Evolutionary conservation across 2,113 vertebrate species (phyloP), one percentile per base, ranked within the genome.

Genomic region (Fulica atra): DNA sequence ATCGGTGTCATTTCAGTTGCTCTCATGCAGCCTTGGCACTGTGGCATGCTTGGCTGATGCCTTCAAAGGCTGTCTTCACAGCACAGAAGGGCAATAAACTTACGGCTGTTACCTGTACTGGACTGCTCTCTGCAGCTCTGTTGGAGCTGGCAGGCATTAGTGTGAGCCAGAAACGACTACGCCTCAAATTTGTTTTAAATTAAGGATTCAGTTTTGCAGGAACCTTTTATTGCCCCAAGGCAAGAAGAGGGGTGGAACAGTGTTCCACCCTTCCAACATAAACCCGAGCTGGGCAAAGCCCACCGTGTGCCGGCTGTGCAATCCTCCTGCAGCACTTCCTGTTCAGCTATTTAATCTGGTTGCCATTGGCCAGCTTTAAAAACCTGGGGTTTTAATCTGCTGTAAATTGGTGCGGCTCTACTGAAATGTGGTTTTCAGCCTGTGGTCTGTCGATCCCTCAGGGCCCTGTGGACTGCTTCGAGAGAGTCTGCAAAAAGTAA

Each of bases 131-230:
- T 74, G 46, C 36, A 77, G 29, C 33, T 63, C 63, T 38, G 42
- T 31, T 95, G 71, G 86, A 93, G 42, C 46, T 70, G 36, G 57
- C 13, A 90, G 54, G 64, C 29, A 26, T 46, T 56, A 68, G 16
- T 2, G 12, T 60, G 51, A 84, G 90, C 81, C 85, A 96, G 90
- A 74, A 93, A 80, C 0, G 8, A 73, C 70, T 94, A 19, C 4
- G 16, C n/a, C n/a, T 92, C 82, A 77, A 78, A 90, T 94, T 96
- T 88, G 64, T 94, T 96, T 96, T 83, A 81, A 93, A 95, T 96
- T 88, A 86, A 88, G 94, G 29, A 64, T 83, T 81, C 33, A 56
- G 44, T 74, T 92, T 81, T 92, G 82, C 82, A 96, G 85, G 71
- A 92, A 59, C 38, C 44, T 88, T 95, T 93, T 90, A 93, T 88